Evolutionary conservation across 2,113 vertebrate genomes (phyloP).

Genomic region (Callithrix jacchus): DNA sequence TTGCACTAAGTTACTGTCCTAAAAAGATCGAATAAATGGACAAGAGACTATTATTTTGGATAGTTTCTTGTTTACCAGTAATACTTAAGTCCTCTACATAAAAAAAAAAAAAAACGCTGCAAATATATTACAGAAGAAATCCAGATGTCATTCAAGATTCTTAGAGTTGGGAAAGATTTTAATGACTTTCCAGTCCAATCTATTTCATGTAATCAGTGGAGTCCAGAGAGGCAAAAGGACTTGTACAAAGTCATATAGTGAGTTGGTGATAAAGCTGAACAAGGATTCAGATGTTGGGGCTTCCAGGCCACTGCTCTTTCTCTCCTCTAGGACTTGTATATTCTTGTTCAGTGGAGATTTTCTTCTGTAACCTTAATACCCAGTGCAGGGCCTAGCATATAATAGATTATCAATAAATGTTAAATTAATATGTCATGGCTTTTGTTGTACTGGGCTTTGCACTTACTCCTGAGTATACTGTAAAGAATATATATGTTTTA

Average conservation of each 20-base stretch:
- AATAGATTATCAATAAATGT: background rate
- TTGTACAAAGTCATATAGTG: background rate
- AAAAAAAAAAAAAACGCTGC: background rate
- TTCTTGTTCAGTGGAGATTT: background rate
- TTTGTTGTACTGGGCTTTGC: background rate
- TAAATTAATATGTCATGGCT: background rate
- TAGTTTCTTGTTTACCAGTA: background rate
- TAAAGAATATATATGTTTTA: background rate
- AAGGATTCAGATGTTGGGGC: background rate
- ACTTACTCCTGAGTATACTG: background rate
- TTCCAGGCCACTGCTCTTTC: background rate
- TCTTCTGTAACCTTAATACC: background rate
- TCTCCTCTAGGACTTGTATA: background rate
- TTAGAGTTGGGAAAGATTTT: background rate
- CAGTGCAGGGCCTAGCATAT: background rate
- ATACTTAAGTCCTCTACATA: background rate
- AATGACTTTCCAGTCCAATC: background rate
- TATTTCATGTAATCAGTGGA: background rate
- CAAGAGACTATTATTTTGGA: background rate
- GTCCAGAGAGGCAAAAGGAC: background rate
- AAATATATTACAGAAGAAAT: background rate
- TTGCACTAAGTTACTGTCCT: background rate
- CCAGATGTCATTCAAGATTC: background rate
- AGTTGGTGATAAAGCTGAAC: background rate
- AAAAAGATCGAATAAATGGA: background rate